Percentiles rank a stretch among this genome's conserved stretches.
Evolutionary conservation across 2,113 vertebrate species (phyloP).

Genomic region (Corydoras sp.): DNA sequence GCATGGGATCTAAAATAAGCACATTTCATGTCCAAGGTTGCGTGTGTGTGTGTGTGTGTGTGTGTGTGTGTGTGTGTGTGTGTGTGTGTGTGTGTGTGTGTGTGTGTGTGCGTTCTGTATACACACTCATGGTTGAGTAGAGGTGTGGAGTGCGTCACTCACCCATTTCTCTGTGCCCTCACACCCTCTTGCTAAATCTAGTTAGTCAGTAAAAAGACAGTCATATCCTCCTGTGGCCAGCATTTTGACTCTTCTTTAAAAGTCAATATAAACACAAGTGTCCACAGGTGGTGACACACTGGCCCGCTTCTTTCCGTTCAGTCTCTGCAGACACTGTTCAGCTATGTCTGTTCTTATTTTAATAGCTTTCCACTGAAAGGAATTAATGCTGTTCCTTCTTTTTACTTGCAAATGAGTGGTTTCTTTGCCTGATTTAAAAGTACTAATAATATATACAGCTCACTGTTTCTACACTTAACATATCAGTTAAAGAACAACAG

Average conservation of each 20-base stretch:
- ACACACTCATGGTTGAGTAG: slow-evolving; percentile 23
- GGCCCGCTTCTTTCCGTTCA: not conserved
- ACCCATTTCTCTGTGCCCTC: slow-evolving; percentile 32
- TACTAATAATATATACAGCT: no score
- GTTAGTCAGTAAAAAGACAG: slow-evolving; percentile 2
- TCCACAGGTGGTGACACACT: not conserved
- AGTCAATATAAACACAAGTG: not conserved
- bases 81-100: not conserved
- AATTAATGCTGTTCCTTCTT: no score
- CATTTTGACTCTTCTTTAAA: not conserved
- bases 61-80: not conserved
- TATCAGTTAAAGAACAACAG: no score
- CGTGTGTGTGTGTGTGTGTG: not conserved
- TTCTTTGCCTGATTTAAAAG: no score
- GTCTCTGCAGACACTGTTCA: not conserved
- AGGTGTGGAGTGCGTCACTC: slow-evolving; percentile 43
- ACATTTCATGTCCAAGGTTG: not conserved
- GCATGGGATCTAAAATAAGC: no score
- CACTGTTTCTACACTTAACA: no score
- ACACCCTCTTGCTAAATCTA: slow-evolving; percentile 25
- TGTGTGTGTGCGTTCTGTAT: slow-evolving; percentile 5
- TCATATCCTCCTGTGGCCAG: slow-evolving; percentile 3
- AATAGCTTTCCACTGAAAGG: not conserved
- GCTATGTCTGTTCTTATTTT: not conserved
- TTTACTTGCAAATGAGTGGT: no score